Conservation (phyloP, 2,888 invertebrate genomes). For the Ceraclea dissimilis region DNA sequence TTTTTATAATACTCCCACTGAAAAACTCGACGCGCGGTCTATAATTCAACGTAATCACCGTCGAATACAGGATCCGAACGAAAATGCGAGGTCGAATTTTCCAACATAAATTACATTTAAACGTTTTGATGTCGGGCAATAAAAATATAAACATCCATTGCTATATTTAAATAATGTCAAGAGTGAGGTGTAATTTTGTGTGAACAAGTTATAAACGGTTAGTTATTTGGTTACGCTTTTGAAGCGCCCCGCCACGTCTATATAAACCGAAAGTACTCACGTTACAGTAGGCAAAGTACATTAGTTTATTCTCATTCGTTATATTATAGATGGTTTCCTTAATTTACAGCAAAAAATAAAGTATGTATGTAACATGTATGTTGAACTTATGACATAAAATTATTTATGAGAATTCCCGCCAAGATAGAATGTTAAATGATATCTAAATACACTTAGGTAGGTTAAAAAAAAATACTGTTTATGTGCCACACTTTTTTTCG, state of each 20-base stretch:
- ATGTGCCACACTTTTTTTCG: no score
- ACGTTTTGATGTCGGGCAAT: background rate
- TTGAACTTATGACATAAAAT: no score
- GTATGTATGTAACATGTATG: no score
- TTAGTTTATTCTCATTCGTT: no score
- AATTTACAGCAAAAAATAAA: no score
- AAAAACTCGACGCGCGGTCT: slow-evolving; percentile 5
- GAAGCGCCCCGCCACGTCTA: background rate
- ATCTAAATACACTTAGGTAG: no score
- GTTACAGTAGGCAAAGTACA: no score
- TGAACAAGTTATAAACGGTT: background rate
- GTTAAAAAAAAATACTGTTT: no score
- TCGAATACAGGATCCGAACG: background rate
- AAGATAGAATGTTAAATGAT: no score
- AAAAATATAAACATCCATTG: background rate
- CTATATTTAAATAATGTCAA: background rate
- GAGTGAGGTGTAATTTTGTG: background rate
- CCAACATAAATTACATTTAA: background rate
- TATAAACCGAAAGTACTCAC: no score
- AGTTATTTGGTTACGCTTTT: background rate
- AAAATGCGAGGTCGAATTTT: background rate
- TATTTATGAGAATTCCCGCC: no score
- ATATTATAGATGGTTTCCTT: no score
- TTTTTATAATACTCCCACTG: slow-evolving; percentile 6
- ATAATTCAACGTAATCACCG: slow-evolving; percentile 12